These are phyloP conservation scores for Pachypanchax playfairii DNA, from an alignment of 2,113 vertebrate genomes.

Conservation along the genomic window DNA sequence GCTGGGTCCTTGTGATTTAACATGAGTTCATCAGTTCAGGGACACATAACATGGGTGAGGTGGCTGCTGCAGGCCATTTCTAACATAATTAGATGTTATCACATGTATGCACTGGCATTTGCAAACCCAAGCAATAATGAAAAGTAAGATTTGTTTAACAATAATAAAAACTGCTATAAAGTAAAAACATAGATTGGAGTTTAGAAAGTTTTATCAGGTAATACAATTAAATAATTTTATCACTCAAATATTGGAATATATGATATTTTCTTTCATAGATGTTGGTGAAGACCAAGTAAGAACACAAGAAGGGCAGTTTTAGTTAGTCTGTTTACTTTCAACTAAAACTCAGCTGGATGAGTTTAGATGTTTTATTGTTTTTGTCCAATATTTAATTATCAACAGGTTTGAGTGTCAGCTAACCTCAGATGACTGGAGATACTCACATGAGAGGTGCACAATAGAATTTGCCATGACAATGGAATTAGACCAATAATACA, in stretches of 20 bases:
- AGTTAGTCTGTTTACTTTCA: slow-evolving; percentile 36
- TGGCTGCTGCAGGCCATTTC: slow-evolving; percentile 33
- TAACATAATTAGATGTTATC: slow-evolving; percentile 35
- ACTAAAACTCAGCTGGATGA: slow-evolving; percentile 3
- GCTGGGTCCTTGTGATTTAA: slow-evolving; percentile 39
- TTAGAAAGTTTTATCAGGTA: too few species aligned
- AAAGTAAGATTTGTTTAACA: background rate
- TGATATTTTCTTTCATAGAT: too few species aligned
- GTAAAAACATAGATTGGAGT: too few species aligned
- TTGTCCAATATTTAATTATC: too few species aligned
- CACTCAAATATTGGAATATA: too few species aligned
- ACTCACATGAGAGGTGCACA: slow-evolving; percentile 40
- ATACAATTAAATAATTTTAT: too few species aligned
- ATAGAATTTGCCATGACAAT: slow-evolving; percentile 49
- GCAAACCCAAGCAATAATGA: slow-evolving; percentile 14
- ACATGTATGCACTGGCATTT: slow-evolving; percentile 22
- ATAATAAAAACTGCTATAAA: too few species aligned
- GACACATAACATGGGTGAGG: slow-evolving; percentile 39
- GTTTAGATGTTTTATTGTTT: too few species aligned
- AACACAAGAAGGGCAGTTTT: too few species aligned
- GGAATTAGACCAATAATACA: slow-evolving; percentile 39
- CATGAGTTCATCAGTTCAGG: slow-evolving; percentile 53
- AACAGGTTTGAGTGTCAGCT: slow-evolving; percentile 20
- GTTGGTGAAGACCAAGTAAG: too few species aligned
- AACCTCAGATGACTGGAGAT: slow-evolving; percentile 43